Base-by-base conservation (phyloP, 2,888 invertebrate species). In the Eupithecia vulgata region DNA sequence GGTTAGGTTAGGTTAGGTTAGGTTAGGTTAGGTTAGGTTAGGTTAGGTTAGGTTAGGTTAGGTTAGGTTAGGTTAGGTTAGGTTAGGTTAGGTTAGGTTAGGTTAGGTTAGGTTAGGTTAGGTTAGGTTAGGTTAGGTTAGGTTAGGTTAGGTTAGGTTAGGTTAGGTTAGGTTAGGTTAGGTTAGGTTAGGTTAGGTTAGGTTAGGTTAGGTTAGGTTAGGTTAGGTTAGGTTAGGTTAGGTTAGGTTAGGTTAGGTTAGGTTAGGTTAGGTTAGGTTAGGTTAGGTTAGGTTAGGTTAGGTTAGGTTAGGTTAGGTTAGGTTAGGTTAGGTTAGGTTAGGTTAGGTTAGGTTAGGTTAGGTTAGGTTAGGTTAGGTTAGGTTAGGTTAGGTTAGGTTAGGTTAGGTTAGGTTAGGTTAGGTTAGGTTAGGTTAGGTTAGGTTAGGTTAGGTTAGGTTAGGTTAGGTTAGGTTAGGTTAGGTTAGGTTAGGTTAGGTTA, bases 181-280 rank as follows among this genome's bases (percentile, higher is more conserved):
- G 77, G 75, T 75, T 75, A 75, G 77, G 76, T 76, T 75, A 70
- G 75, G 79, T 74, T 76, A 76, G 77, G 79, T 76, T 76, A 74
- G 78, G 76, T 73, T 75, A 70, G 70, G 73, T 71, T 76, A 73
- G 70, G 76, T 66, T 75, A 71, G 75, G 77, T 75, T 76, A 74
- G 76, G 75, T 72, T 76, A 75, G 76, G 76, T 76, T 77, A 75
- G 75, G 78, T 72, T 75, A 75, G 76, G 78, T 76, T 76, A 76
- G 76, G 78, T 75, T 77, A 75, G 76, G 78, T 76, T 77, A 75
- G 77, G 77, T 76, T 75, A 76, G 78, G 77, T 77, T 76, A 77
- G 79, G 77, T 76, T 74, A 76, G 77, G 75, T 76, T 74, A 76
- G 77, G 67, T 67, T 67, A 73, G 75, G 75, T 73, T 74, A 70